Percentiles rank a stretch among this genome's conserved stretches.
Evolutionary conservation across 1,140 invertebrate genomes (phyloP).

Genomic region (Drosophila obscura): DNA sequence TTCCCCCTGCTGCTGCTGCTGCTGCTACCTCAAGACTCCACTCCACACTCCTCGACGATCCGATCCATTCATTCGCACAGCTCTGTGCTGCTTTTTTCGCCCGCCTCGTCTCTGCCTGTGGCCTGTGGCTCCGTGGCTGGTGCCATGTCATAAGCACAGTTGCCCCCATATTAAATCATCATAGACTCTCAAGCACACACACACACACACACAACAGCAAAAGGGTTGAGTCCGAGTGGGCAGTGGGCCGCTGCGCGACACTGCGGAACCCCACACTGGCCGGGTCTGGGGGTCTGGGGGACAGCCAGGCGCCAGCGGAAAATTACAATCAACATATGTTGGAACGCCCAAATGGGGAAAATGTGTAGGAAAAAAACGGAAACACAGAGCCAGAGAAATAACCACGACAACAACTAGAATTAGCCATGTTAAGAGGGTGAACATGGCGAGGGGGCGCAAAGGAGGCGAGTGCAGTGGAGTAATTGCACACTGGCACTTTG

Average conservation of each 20-base stretch:
- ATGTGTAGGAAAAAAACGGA: no score
- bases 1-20: slow-evolving; percentile 14
- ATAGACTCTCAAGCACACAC: slow-evolving; percentile 22
- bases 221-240: slow-evolving; percentile 58
- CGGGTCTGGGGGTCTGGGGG: not conserved
- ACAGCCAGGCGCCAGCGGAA: slow-evolving; percentile 54
- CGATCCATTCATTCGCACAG: slow-evolving; percentile 38
- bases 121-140: slow-evolving; percentile 24
- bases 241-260: slow-evolving; percentile 15
- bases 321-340: slow-evolving; percentile 74
- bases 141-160: slow-evolving; percentile 47
- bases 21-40: slow-evolving; percentile 18
- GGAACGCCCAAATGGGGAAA: slow-evolving; percentile 55
- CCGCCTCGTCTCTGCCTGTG: slow-evolving; percentile 30
- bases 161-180: slow-evolving; percentile 54
- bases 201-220: slow-evolving; percentile 45
- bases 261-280: not conserved
- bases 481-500: not conserved
- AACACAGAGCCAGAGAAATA: slow-evolving; percentile 7
- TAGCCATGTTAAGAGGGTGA: slow-evolving; percentile 33
- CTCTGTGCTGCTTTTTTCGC: slow-evolving; percentile 49
- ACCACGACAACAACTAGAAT: slow-evolving; percentile 46
- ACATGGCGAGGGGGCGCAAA: slow-evolving; percentile 2
- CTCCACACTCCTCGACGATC: not conserved
- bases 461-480: not conserved